These are phyloP conservation scores for Athene noctua DNA, from an alignment of 2,113 vertebrate genomes.

Conservation along the genomic window DNA sequence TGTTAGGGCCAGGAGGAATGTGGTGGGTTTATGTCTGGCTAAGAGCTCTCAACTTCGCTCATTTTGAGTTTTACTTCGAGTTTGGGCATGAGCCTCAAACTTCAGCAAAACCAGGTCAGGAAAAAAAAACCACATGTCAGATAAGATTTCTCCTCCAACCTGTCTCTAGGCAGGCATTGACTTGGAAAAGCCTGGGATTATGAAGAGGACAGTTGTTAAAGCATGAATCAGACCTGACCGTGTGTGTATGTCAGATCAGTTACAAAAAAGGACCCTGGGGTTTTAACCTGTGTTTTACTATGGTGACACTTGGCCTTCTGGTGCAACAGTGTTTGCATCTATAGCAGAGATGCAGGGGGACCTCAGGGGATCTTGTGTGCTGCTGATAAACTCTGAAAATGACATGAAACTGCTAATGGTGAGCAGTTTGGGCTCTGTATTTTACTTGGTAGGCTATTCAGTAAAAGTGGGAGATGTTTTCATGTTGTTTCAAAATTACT, in stretches of 20 bases:
- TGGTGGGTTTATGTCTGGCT: not conserved
- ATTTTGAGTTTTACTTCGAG: not conserved
- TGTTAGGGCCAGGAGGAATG: not conserved
- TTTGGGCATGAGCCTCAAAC: not conserved
- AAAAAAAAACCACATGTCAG: not conserved
- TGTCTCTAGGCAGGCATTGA: not conserved
- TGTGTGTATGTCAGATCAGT: not conserved
- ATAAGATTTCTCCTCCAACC: not conserved
- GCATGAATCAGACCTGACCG: not conserved
- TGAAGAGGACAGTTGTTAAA: not conserved
- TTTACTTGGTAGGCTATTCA: not conserved
- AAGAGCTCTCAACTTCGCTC: not conserved
- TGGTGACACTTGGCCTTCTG: not conserved
- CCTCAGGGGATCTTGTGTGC: not conserved
- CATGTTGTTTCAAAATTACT: not conserved
- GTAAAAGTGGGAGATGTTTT: not conserved
- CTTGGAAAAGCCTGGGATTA: not conserved
- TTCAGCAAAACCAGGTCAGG: not conserved
- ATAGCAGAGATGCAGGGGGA: not conserved
- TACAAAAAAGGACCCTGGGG: not conserved
- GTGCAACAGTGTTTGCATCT: not conserved
- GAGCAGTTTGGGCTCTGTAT: not conserved
- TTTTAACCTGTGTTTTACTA: not conserved
- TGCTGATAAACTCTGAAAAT: not conserved
- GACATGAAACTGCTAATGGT: not conserved